Conservation (phyloP, 2,113 vertebrate genomes). For the Nycticryphes semicollaris region DNA sequence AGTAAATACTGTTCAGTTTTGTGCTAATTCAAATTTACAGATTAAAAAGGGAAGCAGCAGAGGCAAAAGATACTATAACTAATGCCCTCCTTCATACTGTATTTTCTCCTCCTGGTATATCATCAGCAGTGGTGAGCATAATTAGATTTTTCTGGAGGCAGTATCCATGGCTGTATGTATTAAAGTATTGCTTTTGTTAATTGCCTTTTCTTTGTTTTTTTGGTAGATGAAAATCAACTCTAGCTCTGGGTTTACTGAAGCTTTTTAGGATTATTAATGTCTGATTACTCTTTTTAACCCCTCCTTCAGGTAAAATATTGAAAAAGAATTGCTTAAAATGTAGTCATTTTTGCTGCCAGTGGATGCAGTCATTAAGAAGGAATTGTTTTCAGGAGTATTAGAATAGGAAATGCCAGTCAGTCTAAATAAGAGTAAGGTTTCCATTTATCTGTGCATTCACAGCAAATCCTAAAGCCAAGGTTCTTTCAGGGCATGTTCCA, state of each 20-base stretch:
- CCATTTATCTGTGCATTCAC: background rate
- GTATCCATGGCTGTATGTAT: background rate
- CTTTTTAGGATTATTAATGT: background rate
- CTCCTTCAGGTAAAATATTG: background rate
- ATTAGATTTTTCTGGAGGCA: constrained; percentile 31
- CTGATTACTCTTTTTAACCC: background rate
- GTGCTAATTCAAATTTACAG: background rate
- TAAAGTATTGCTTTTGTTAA: constrained; percentile 6
- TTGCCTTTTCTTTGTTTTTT: background rate
- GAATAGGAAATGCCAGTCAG: background rate
- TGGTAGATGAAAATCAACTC: background rate
- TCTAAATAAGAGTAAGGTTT: background rate
- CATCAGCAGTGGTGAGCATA: background rate
- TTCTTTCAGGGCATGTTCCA: background rate
- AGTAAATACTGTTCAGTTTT: background rate
- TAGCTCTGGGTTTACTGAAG: background rate
- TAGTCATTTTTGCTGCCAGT: background rate
- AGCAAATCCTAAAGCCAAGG: background rate
- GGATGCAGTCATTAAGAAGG: background rate
- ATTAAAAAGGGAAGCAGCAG: background rate
- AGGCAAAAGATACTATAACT: background rate
- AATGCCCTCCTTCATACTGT: background rate
- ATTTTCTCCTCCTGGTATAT: background rate
- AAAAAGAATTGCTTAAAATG: background rate
- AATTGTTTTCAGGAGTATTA: background rate